Percentiles rank a stretch among this genome's conserved stretches.
Evolutionary conservation across 2,797 vertebrate species (phyloP).

Genomic region (Echiichthys vipera): DNA sequence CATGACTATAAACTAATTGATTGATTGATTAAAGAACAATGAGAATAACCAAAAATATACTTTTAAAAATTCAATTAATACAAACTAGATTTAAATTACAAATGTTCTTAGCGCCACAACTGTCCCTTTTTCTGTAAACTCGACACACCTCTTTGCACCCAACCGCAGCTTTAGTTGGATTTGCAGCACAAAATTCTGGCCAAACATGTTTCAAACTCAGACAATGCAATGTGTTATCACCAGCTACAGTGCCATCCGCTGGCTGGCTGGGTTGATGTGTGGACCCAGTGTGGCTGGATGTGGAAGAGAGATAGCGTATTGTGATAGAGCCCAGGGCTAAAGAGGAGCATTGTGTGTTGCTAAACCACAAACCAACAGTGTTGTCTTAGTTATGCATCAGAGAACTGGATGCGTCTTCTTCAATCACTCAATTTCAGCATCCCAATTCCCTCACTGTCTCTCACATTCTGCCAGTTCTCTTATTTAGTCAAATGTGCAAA

Average conservation of each 20-base stretch:
- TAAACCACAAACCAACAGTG: conserved; percentile 57
- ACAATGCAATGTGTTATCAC: conserved; percentile 73
- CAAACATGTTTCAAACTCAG: conserved; percentile 59
- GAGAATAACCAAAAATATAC: neutral
- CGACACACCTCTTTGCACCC: conserved; percentile 19
- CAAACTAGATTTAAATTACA: conserved; percentile 21
- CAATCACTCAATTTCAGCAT: conserved; percentile 59
- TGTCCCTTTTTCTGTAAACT: neutral
- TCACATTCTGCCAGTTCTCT: conserved; percentile 61
- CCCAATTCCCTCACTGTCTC: conserved; percentile 59
- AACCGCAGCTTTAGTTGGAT: conserved; percentile 51
- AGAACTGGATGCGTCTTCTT: conserved; percentile 65
- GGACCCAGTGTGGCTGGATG: conserved; percentile 68
- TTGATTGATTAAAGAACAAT: neutral
- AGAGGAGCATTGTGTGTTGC: conserved; percentile 60
- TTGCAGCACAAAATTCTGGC: conserved; percentile 47
- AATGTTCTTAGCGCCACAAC: conserved; percentile 11
- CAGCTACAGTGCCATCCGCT: conserved; percentile 71
- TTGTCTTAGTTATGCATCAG: conserved; percentile 82
- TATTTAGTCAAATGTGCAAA: conserved; percentile 59
- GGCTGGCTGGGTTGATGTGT: conserved; percentile 64
- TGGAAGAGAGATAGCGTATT: conserved; percentile 65
- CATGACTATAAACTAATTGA: neutral
- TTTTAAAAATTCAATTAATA: neutral
- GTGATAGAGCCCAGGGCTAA: conserved; percentile 68